A percentile compares a stretch with the other conserved stretches of the same genome.
These are phyloP conservation scores for Pygocentrus nattereri DNA, from an alignment of 2,797 vertebrate species.

Conservation along the genomic window DNA sequence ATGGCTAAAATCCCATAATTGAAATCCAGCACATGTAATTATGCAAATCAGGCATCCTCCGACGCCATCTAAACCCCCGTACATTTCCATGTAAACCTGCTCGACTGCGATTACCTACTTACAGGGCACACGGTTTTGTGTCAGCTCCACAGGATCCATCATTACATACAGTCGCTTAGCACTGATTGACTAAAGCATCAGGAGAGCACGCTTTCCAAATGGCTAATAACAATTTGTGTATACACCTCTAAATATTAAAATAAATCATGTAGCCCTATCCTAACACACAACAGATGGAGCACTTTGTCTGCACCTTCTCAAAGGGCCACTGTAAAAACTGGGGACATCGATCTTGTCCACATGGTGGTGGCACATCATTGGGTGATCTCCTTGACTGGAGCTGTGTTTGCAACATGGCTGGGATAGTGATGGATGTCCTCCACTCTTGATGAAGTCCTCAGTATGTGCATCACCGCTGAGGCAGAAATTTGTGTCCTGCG, in stretches of 20 bases:
- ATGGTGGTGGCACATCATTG: slow-evolving; percentile 31
- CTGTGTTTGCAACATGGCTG: slow-evolving; percentile 19
- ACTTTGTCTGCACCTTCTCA: slow-evolving; percentile 39
- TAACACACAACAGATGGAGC: slow-evolving; percentile 57
- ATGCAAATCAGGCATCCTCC: slow-evolving; percentile 42
- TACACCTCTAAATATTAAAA: slow-evolving; percentile 56
- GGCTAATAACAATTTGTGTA: slow-evolving; percentile 57
- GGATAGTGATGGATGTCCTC: slow-evolving; percentile 56
- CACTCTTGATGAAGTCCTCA: slow-evolving; percentile 59
- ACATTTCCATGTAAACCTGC: slow-evolving; percentile 28
- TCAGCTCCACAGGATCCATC: slow-evolving; percentile 46
- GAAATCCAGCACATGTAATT: slow-evolving; percentile 52
- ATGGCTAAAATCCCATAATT: slow-evolving; percentile 43
- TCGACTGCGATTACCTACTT: slow-evolving; percentile 33
- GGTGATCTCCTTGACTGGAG: slow-evolving; percentile 36
- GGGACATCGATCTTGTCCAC: slow-evolving; percentile 59
- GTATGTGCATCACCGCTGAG: slow-evolving; percentile 57
- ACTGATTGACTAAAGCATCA: slow-evolving; percentile 51
- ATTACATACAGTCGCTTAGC: slow-evolving; percentile 41
- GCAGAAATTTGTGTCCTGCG: slow-evolving; percentile 50
- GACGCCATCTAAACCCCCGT: neutral
- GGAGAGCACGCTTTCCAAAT: slow-evolving; percentile 49
- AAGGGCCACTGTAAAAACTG: slow-evolving; percentile 34
- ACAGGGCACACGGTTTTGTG: slow-evolving; percentile 19
- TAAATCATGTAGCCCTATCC: slow-evolving; percentile 55